Evolutionary conservation across 92 coral and sea anemone species (phyloP).

Genomic region (Metridium senile): DNA sequence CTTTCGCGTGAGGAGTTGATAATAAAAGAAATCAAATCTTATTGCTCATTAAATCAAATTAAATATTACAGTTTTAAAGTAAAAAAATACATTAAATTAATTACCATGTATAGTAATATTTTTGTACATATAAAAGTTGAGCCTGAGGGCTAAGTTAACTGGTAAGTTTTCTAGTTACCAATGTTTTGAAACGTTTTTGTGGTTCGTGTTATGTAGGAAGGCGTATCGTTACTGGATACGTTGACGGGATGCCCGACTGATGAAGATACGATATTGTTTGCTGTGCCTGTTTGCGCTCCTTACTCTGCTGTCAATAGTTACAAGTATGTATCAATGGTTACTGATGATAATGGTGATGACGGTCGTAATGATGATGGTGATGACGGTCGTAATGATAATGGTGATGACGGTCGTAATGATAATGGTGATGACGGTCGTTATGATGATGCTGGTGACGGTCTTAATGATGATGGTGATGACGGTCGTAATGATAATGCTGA

Average conservation of each 20-base stretch:
- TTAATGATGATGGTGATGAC: no score
- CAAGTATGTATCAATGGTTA: conserved; percentile 66
- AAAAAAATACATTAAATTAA: no score
- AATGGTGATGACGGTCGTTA: neutral
- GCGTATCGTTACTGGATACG: conserved; percentile 70
- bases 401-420: neutral
- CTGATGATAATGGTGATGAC: neutral
- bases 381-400: neutral
- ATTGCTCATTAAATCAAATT: no score
- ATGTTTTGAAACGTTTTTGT: neutral
- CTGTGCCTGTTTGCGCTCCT: conserved; percentile 96
- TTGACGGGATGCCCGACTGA: conserved; percentile 85
- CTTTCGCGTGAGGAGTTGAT: no score
- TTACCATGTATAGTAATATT: no score
- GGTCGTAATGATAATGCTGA: no score
- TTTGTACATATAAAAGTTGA: no score
- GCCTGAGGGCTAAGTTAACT: no score
- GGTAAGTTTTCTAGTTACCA: no score
- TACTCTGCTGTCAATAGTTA: conserved; percentile 89
- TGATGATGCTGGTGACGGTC: neutral
- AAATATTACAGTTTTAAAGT: no score
- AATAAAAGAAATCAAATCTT: no score
- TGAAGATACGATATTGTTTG: conserved; percentile 82
- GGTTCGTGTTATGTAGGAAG: conserved; percentile 8
- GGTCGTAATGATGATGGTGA: neutral